A percentile compares a stretch with the other conserved stretches of the same genome.
Evolutionary conservation across 2,797 vertebrate genomes (phyloP).

Genomic region (Trachops cirrhosus): DNA sequence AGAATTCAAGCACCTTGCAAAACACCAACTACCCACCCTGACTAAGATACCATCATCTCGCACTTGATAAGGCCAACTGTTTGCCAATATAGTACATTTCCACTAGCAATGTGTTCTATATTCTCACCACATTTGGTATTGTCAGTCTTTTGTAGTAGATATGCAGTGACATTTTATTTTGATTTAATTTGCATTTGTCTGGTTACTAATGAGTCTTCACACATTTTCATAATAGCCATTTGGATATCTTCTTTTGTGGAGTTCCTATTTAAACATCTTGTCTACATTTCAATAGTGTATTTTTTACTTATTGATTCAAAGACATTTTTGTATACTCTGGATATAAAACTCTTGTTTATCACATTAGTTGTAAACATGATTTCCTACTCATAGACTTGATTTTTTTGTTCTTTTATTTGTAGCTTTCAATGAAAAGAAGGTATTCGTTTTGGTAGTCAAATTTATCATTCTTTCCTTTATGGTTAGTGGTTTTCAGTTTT

Average conservation of each 20-base stretch:
- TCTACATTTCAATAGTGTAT: background rate
- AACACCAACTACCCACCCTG: background rate
- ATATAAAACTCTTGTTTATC: background rate
- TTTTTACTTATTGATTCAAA: background rate
- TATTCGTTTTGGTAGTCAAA: background rate
- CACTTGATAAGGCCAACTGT: background rate
- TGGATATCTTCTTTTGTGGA: constrained; percentile 1
- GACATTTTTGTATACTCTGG: background rate
- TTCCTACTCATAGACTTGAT: background rate
- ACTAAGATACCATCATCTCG: background rate
- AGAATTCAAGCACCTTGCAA: background rate
- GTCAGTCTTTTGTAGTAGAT: constrained; percentile 13
- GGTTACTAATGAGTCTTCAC: constrained; percentile 1
- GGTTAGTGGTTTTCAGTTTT: background rate
- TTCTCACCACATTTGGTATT: background rate
- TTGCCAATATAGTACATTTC: background rate
- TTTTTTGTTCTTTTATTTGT: background rate
- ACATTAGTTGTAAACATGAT: background rate
- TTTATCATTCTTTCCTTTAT: background rate
- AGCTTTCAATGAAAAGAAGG: background rate
- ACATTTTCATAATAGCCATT: constrained; percentile 27
- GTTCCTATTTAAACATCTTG: background rate
- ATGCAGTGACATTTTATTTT: constrained; percentile 25
- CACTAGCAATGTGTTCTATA: background rate
- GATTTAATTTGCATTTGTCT: background rate